Base-by-base conservation (phyloP, 1,140 invertebrate species). In the Drosophila bocqueti region DNA sequence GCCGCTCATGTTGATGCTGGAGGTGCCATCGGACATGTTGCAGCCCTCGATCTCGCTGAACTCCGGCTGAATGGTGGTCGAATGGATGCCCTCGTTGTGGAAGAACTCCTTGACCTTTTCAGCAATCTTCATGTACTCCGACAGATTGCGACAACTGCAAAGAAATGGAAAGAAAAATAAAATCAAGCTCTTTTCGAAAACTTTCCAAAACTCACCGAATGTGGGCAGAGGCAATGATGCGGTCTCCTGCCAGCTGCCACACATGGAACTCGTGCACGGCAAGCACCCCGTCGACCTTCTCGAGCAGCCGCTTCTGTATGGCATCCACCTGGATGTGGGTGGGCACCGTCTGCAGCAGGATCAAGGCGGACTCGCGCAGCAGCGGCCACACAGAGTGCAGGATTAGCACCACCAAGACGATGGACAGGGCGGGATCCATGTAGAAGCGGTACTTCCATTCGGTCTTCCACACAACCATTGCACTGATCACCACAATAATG, bases 71-170 rank as follows among this genome's bases (percentile, higher is more conserved):
- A 99, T 98, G 2, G 98, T 98, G 3, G 97, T 98, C 5, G 97
- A 98, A 92, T 97, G 96, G 49, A 93, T 93, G 36, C 92, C 92
- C 93, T 98, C 97, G 92, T 98, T 98, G 87, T 98, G 97, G 93
- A 98, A 98, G 94, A 98, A 98, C 93, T 98, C 97, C 93, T 99
- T 98, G 0, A 98, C 97, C 93, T 98, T 97, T 93, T 98, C 97
- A 1, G 97, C 97, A 76, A 98, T 97, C 93, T 97, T 97, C 96
- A 98, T 97, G 83, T 98, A 98, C 89, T 98, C 97, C 0, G 96
- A 96, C 57, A 98, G 93, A 93, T 98, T 98, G 76, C 96, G 95
- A 93, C 97, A 98, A 72, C 97, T 96, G 11, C n/a, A 52, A 13
- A n/a, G n/a, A n/a, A n/a, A n/a, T n/a, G n/a, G 24, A 36, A 13